phyloP scores from a whole-genome alignment of 2,797 vertebrate species.

The Tokudaia tokunoshimensis region DNA sequence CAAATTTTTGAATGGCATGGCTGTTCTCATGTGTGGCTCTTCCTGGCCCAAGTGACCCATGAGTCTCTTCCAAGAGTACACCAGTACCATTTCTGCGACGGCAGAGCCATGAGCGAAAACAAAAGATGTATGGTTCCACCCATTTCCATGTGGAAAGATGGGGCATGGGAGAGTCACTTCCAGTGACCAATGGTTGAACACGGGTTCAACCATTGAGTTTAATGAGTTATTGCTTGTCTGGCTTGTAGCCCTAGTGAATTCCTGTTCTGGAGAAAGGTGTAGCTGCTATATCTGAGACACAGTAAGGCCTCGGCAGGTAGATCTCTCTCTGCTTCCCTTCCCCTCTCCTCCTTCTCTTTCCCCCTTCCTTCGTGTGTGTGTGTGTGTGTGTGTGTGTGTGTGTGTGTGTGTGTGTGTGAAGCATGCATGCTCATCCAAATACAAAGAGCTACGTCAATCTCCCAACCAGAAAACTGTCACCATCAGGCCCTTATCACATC shows the following conservation, averaged over 20 bases:
- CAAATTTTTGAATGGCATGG: neutral
- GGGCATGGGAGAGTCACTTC: neutral
- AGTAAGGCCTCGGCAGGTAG: neutral
- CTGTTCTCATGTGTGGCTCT: neutral
- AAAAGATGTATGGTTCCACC: neutral
- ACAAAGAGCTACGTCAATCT: neutral
- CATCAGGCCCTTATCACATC: neutral
- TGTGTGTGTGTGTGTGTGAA: neutral
- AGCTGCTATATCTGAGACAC: neutral
- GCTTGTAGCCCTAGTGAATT: neutral
- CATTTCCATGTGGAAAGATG: neutral
- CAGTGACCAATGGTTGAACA: neutral
- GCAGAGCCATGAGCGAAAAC: neutral
- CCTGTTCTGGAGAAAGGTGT: neutral
- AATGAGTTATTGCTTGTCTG: neutral
- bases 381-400: neutral
- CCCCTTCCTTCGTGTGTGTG: neutral
- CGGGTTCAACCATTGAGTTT: neutral
- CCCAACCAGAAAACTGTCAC: neutral
- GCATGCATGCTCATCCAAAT: neutral
- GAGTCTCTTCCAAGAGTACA: neutral
- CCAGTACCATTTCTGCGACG: neutral
- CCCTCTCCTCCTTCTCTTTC: no score
- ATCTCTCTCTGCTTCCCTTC: neutral
- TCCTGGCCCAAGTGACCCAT: neutral